Evolutionary conservation across 2,113 vertebrate genomes (phyloP), one percentile per base, ranked within the genome.

Genomic region (Cynopterus brachyotis): DNA sequence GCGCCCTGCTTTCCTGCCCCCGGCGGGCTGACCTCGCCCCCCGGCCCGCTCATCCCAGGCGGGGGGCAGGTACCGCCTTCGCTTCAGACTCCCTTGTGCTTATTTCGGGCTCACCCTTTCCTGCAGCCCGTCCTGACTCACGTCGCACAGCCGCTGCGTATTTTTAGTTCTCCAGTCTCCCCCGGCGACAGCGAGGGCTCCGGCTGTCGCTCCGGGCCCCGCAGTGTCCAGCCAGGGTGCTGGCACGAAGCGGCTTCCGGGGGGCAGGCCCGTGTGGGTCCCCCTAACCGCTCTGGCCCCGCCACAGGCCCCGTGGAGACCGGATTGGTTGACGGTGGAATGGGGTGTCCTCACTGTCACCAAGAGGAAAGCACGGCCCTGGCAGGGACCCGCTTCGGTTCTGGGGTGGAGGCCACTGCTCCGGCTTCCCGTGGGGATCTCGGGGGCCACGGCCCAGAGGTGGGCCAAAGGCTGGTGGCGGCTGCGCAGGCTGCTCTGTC

Each of bases 391-490:
- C 5, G 22, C 37, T 64, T 22, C 10, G 26, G 22, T 12, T 37
- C 94, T 5, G 37, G 66, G 47, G n/a, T 4, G 3, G 37, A 86
- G 59, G 30, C 9, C 5, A 17, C 11, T 20, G 19, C 32, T 42
- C 19, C 0, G 1, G 8, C 24, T 17, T 73, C 2, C 20, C 1
- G 2, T 11, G 24, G n/a, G 17, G 16, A 37, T 32, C 81, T 32
- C 28, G 17, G 47, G 81, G 72, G 26, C 22, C n/a, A 17, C 57
- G 88, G 45, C 62, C 64, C 20, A n/a, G 50, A 60, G 28, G 4
- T 32, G 57, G 24, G 22, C n/a, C 0, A 0, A 2, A 4, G 93
- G 69, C 59, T 17, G 3, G 3, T 1, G 13, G 19, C 10, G 60
- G 66, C 5, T 17, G 0, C 24, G 26, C 3, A 6, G 73, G 28